Base-by-base conservation (phyloP, 2,888 invertebrate genomes). In the Poecilus cupreus region DNA sequence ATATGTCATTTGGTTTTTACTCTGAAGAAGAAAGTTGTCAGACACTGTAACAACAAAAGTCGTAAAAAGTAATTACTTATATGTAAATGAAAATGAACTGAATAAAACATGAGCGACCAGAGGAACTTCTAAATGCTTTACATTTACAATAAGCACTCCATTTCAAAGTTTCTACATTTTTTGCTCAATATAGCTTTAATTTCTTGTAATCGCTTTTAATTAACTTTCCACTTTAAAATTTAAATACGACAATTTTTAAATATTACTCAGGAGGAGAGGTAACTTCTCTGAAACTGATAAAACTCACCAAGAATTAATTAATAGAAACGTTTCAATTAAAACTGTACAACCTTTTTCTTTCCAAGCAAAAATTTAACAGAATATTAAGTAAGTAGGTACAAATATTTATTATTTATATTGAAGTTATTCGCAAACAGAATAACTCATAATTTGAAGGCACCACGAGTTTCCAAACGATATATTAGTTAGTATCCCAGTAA, bases 1-100 rank as follows among this genome's bases (percentile, higher is more conserved):
- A 46, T 72, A 43, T 13, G 72, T 72, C 72, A 22, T 46, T 72
- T 72, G 72, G 43, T 72, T 72, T 72, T 72, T 72, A 72, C 6
- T 46, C n/a, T 6, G 26, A 8, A 46, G 43, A 72, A 72, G 72
- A 72, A 72, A 72, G 72, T 72, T 46, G 72, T 72, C 43, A 72
- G 46, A 72, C 46, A 72, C 22, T 72, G 46, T 72, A 72, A 22
- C 72, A 72, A 72, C 46, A 72, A 5, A 18, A 72, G 72, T 72
- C 46, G 68, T 72, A 72, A 72, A 72, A 72, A 46, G 72, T 72
- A 72, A 72, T 72, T 72, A 46, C 72, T 43, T 72, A 46, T 72
- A 72, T 72, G 72, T 43, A 72, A 72, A 72, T 72, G 43, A 72
- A 72, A 72, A 68, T 68, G 68, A 68, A 39, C 18, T 68, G 68